A percentile compares a stretch with the other conserved stretches of the same genome.
phyloP scores from a whole-genome alignment of 1,140 invertebrate genomes.

The Oppia nitens region DNA sequence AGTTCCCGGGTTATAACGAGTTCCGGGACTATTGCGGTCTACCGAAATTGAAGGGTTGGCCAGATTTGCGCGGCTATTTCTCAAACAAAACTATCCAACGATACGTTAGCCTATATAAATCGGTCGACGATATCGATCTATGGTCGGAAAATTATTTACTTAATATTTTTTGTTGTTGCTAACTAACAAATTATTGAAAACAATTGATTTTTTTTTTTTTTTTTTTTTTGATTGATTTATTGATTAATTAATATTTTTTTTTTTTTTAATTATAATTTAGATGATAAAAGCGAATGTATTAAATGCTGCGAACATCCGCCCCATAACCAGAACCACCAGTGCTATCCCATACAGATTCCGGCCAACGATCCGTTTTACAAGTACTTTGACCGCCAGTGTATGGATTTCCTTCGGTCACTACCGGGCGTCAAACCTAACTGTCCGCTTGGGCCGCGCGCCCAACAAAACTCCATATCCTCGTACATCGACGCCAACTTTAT shows the following conservation, averaged over 20 bases:
- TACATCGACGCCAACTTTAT: constrained; percentile 36
- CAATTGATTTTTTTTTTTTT: constrained; percentile 1
- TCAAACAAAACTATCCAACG: constrained; percentile 21
- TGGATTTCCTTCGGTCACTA: constrained; percentile 34
- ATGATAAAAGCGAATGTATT: constrained; percentile 23
- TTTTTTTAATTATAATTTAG: constrained; percentile 7
- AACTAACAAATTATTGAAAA: no score
- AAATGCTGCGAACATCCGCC: constrained; percentile 32
- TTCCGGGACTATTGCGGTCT: constrained; percentile 59
- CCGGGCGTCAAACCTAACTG: constrained; percentile 33
- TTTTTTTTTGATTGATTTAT: not conserved
- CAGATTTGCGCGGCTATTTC: constrained; percentile 22
- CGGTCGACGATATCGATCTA: constrained; percentile 24
- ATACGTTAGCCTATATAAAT: constrained; percentile 19
- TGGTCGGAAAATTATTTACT: no score
- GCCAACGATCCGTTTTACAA: constrained; percentile 80
- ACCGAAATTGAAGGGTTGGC: constrained; percentile 18
- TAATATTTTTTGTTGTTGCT: no score
- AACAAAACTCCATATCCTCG: constrained; percentile 34
- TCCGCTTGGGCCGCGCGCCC: constrained; percentile 32
- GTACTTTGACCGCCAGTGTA: constrained; percentile 42
- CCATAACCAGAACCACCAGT: constrained; percentile 60
- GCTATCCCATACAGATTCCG: constrained; percentile 72
- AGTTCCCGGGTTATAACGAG: constrained; percentile 29
- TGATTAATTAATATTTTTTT: no score